Base-by-base conservation (phyloP, 2,888 invertebrate genomes). In the Magallana nippona region DNA sequence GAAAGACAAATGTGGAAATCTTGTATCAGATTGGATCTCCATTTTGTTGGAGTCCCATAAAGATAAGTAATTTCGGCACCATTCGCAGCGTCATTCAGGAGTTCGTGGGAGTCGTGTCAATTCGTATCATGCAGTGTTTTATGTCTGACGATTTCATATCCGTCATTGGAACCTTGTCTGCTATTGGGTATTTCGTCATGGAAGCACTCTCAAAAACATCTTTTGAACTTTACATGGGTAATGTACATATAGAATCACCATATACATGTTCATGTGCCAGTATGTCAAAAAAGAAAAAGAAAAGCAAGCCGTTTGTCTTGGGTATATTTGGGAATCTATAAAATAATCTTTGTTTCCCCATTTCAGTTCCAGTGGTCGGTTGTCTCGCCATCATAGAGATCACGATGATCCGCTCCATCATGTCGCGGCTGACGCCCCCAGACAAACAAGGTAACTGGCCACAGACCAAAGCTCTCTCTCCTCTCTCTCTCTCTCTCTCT, bases 11-110 rank as follows among this genome's bases (percentile, higher is more conserved):
- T 17, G 87, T 89, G 3, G 88, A 89, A 19, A 84, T 89, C 1
- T 44, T 89, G 15, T 89, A 87, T 77, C 87, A 87, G 58, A 78
- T 89, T 17, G 86, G 82, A 1, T 58, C 83, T 1, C 89, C 90
- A 3, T 90, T 90, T 81, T 90, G 90, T 79, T 89, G 89, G 88
- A 79, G 83, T 17, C 78, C 90, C 0, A 81, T 86, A 19, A 84
- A 83, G 19, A 71, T 90, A 0, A 88, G 89, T 1, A 84, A 84
- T n/a, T 90, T 87, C 78, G 83, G 80, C 2, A 88, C 89, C 1
- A 57, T 87, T 0, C 82, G 86, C 17, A 85, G 80, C 17, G 79
- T 82, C 3, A 17, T 84, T 11, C 87, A 87, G 63, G 85, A 86
- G 55, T 60, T 87, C 11, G 22, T 84, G 15, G 86, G 88, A 17